A percentile compares a stretch with the other conserved stretches of the same genome.
phyloP scores from a whole-genome alignment of 2,113 vertebrate genomes.

The Saccopteryx bilineata region DNA sequence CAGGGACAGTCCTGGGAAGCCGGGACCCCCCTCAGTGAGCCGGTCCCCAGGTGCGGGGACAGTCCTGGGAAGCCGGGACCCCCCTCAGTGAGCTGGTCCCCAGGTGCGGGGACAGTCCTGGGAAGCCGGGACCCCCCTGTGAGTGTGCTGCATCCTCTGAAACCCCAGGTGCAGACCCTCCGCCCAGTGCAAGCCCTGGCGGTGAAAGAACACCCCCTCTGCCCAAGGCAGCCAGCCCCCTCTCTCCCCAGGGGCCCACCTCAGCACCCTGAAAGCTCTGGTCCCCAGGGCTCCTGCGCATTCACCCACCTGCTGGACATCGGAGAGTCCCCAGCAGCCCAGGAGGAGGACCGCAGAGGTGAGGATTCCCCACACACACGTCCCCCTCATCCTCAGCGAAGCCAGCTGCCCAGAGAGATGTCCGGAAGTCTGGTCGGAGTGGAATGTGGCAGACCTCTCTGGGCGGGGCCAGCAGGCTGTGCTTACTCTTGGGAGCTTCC shows the following conservation, averaged over 20 bases:
- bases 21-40: not conserved
- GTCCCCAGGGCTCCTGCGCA: not conserved
- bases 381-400: slow-evolving; percentile 24
- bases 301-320: slow-evolving; percentile 83
- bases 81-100: not conserved
- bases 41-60: rapidly evolving
- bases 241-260: not conserved
- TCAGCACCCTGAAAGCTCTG: not conserved
- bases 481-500: slow-evolving; percentile 54
- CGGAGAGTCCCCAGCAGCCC: slow-evolving; percentile 71
- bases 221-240: not conserved
- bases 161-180: not conserved
- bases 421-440: not conserved
- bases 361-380: not conserved
- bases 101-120: rapidly evolving
- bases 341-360: slow-evolving; percentile 74
- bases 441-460: not conserved
- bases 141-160: not conserved
- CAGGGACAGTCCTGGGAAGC: rapidly evolving
- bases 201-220: not conserved
- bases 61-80: rapidly evolving
- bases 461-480: slow-evolving; percentile 46
- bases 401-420: not conserved
- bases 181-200: rapidly evolving
- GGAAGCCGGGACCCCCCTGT: too few relatives aligned